These are phyloP conservation scores for Microctenopoma lineatum DNA, from an alignment of 2,797 vertebrate species.

Conservation along the genomic window DNA sequence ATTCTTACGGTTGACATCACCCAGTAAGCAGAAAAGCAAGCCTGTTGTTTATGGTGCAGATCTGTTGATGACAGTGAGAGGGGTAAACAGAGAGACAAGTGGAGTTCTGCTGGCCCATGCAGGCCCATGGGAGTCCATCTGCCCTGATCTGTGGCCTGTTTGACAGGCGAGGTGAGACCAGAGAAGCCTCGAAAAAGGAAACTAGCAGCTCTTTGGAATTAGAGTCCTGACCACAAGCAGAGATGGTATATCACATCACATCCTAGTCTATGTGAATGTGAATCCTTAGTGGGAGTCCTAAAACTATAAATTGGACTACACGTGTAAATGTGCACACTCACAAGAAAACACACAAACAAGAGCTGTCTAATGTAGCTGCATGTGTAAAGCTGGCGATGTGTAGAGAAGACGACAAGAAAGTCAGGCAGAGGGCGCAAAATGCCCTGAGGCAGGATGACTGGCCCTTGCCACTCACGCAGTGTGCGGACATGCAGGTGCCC, in stretches of 20 bases:
- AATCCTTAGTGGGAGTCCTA: constrained; percentile 18
- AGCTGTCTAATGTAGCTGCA: constrained; percentile 23
- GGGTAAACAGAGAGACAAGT: constrained; percentile 86
- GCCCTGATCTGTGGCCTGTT: constrained; percentile 78
- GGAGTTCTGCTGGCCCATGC: constrained; percentile 83
- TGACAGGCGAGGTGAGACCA: constrained; percentile 85
- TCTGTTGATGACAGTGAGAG: constrained; percentile 87
- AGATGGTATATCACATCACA: constrained; percentile 46
- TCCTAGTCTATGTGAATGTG: constrained; percentile 33
- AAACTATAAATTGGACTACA: constrained; percentile 1
- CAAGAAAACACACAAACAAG: constrained; percentile 39
- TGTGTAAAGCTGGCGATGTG: constrained; percentile 52
- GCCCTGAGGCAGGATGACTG: constrained; percentile 83
- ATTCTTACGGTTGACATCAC: constrained; percentile 61
- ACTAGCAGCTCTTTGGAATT: constrained; percentile 92
- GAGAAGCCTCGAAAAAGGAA: constrained; percentile 89
- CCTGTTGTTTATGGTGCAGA: constrained; percentile 91
- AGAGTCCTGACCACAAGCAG: constrained; percentile 77
- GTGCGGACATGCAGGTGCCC: constrained; percentile 66
- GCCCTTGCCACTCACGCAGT: constrained; percentile 83
- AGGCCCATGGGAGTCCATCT: constrained; percentile 78
- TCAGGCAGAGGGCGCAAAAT: constrained; percentile 75
- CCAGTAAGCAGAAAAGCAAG: constrained; percentile 83
- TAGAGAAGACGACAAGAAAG: constrained; percentile 62
- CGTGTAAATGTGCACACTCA: background rate